Base-by-base conservation (phyloP, 2,113 vertebrate genomes). In the Heterochromis multidens region DNA sequence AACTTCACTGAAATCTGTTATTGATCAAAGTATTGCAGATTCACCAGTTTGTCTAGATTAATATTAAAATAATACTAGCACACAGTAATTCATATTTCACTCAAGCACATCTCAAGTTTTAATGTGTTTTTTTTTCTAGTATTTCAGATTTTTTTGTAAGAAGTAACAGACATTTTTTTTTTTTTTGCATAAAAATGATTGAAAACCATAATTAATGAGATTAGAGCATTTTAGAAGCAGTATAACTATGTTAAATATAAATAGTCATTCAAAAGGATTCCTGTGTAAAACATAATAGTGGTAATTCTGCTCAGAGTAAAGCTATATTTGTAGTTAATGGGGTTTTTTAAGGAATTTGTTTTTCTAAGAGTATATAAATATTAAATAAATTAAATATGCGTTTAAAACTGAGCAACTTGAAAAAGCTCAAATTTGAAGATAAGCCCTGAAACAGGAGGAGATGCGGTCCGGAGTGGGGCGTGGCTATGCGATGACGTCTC, bases 401-500 rank as follows among this genome's bases (percentile, higher is more conserved):
- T n/a, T n/a, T n/a, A n/a, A n/a, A n/a, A n/a, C n/a, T n/a, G n/a
- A n/a, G n/a, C n/a, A n/a, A n/a, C n/a, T n/a, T n/a, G n/a, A n/a
- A 35, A 65, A 33, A 2, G 7, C 7, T 72, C 23, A 10, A 58
- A 77, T 56, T 56, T 35, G n/a, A 25, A 77, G 1, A 23, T 23
- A 56, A 56, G 23, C 49, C 0, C 12, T 23, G 12, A 57, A 40
- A 7, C 37, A 27, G 13, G 14, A 79, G 57, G 19, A n/a, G n/a
- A 21, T 59, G 77, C 56, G 37, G 57, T 21, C n/a, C 57, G 8
- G 1, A 31, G 57, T 1, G 37, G 63, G 43, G 43, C 43, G 29
- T 82, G 57, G 91, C 83, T 57, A 35, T 31, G 63, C 3, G 21
- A 3, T 91, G 93, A 93, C 93, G 78, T 94, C 83, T 27, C 17